Base-by-base conservation (phyloP, 2,113 vertebrate genomes). In the Thomomys bottae region DNA sequence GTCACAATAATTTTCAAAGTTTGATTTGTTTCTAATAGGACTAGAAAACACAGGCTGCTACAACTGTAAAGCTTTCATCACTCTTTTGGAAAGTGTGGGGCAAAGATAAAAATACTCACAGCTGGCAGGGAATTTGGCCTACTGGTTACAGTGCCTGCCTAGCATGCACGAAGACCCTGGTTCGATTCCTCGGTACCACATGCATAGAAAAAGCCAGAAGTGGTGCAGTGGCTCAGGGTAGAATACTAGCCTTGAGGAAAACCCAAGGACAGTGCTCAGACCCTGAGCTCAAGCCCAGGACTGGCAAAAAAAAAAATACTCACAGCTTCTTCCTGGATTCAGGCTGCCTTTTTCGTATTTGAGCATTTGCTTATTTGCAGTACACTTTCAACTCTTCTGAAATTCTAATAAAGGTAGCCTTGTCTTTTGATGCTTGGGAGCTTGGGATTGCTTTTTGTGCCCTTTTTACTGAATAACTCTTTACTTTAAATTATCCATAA, bases 41-140 rank as follows among this genome's bases (percentile, higher is more conserved):
- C 5, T 18, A 70, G 21, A 23, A 64, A 87, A 57, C 15, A 9
- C 49, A 8, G 64, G 18, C 7, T 42, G 61, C 36, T 23, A 26
- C 28, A 42, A 17, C 18, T 23, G n/a, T 9, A 45, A 76, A 32
- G 24, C 2, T 26, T 8, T 24, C 34, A 45, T 18, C 32, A n/a
- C 18, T 45, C 18, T 30, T 1, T 6, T 6, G 32, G 1, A 32
- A 9, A 3, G 15, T 23, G 11, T 54, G 4, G 20, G n/a, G 5
- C 6, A 20, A 81, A 23, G 32, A n/a, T 9, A 24, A 42, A 18
- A 57, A 59, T 8, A 38, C 4, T 12, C 20, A 38, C 23, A 57
- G 3, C 21, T n/a, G n/a, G n/a, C n/a, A n/a, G n/a, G n/a, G n/a
- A n/a, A n/a, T n/a, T n/a, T n/a, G n/a, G n/a, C n/a, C n/a, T n/a